Evolutionary conservation across 2,888 invertebrate species (phyloP).

Genomic region (Xylophagus ater): DNA sequence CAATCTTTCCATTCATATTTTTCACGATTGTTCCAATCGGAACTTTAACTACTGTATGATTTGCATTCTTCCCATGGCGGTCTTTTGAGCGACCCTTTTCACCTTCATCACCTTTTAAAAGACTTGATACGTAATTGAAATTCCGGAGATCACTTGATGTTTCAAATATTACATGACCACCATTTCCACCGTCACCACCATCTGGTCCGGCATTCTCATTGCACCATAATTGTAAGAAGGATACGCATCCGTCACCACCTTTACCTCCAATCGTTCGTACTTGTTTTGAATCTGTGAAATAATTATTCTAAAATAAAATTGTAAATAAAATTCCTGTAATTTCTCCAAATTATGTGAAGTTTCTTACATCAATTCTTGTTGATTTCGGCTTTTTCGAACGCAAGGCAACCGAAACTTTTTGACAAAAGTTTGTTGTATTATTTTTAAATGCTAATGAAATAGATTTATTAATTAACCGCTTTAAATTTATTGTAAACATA

Average conservation of each 20-base stretch:
- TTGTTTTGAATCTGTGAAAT: slow-evolving; percentile 60
- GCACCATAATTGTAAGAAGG: slow-evolving; percentile 68
- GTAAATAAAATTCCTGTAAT: not conserved
- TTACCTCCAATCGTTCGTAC: slow-evolving; percentile 66
- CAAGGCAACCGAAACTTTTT: slow-evolving; percentile 33
- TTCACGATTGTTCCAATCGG: slow-evolving; percentile 73
- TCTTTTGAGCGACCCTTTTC: slow-evolving; percentile 61
- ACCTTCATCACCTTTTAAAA: slow-evolving; percentile 56
- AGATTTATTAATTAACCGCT: not conserved
- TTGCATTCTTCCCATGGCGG: slow-evolving; percentile 71
- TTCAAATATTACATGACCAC: slow-evolving; percentile 84
- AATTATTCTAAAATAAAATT: slow-evolving; percentile 40
- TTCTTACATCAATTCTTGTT: slow-evolving; percentile 32
- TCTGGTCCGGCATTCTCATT: slow-evolving; percentile 90
- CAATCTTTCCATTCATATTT: slow-evolving; percentile 41
- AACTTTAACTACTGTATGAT: slow-evolving; percentile 59
- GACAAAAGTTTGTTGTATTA: slow-evolving; percentile 12
- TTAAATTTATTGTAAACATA: not conserved
- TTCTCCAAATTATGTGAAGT: not conserved
- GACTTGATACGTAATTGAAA: slow-evolving; percentile 51
- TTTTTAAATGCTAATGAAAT: not conserved
- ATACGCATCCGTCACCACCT: slow-evolving; percentile 88
- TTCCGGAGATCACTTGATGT: slow-evolving; percentile 57
- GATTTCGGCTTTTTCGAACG: slow-evolving; percentile 42
- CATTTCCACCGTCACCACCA: slow-evolving; percentile 94